phyloP scores from a whole-genome alignment of 2,113 vertebrate species.

The Rafetus swinhoei region DNA sequence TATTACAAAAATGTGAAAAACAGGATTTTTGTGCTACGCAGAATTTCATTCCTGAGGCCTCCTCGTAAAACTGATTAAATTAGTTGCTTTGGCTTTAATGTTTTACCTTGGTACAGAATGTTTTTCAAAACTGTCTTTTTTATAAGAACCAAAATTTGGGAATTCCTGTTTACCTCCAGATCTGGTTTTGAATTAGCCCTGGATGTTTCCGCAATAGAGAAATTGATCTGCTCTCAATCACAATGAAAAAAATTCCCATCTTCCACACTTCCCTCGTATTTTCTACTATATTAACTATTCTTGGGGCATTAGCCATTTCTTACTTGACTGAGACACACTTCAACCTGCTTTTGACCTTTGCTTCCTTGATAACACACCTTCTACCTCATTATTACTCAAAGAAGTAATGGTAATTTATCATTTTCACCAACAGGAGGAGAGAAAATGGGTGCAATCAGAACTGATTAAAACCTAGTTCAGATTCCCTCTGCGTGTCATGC shows the following conservation, averaged over 20 bases:
- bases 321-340: not conserved
- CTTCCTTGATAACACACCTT: not conserved
- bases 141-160: not conserved
- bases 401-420: not conserved
- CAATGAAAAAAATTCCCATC: not conserved
- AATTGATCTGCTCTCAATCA: not conserved
- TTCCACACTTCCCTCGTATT: not conserved
- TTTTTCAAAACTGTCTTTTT: not conserved
- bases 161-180: not conserved
- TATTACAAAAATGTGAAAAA: not conserved
- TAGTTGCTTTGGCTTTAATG: not conserved
- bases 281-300: not conserved
- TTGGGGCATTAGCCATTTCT: not conserved
- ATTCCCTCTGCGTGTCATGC: slow-evolving; percentile 72
- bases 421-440: slow-evolving; percentile 5
- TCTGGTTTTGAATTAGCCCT: not conserved
- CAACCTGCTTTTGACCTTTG: not conserved
- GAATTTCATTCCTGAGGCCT: not conserved
- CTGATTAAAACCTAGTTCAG: slow-evolving; percentile 55
- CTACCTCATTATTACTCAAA: not conserved
- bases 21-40: not conserved
- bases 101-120: not conserved
- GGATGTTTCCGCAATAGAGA: not conserved
- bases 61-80: not conserved
- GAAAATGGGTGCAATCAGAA: slow-evolving; percentile 67